phyloP scores from a whole-genome alignment of 2,888 invertebrate species.

The Scaptomyza parva region DNA sequence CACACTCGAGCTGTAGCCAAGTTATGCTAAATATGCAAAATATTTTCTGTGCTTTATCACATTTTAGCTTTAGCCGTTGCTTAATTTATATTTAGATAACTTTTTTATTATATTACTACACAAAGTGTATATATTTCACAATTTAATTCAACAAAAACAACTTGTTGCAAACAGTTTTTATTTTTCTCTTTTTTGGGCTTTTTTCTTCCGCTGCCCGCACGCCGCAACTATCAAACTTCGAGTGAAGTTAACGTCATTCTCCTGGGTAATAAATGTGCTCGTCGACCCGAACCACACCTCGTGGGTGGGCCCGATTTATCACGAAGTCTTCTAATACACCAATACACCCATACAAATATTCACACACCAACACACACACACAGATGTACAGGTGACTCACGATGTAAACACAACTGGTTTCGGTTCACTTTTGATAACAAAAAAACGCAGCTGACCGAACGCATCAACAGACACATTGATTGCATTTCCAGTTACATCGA shows the following conservation, averaged over 20 bases:
- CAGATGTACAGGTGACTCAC: conserved; percentile 12
- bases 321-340: conserved; percentile 38
- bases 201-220: conserved; percentile 30
- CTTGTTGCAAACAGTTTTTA: conserved; percentile 45
- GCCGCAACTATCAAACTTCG: conserved; percentile 47
- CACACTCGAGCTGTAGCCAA: conserved; percentile 3
- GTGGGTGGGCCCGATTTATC: conserved; percentile 53
- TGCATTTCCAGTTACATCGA: conserved; percentile 21
- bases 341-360: conserved; percentile 13
- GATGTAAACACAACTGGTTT: conserved; percentile 41
- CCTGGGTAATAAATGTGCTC: conserved; percentile 37
- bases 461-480: conserved; percentile 7
- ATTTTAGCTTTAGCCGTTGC: conserved; percentile 14
- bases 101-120: background rate
- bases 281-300: conserved; percentile 41
- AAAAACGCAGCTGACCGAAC: conserved; percentile 17
- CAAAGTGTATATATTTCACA: conserved; percentile 26
- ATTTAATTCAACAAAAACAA: conserved; percentile 18
- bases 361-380: conserved; percentile 5
- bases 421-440: conserved; percentile 47
- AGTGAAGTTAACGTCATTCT: conserved; percentile 49
- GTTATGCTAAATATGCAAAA: conserved; percentile 30
- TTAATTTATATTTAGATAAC: conserved; percentile 4
- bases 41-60: conserved; percentile 29
- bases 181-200: background rate